Evolutionary conservation across 2,888 invertebrate genomes (phyloP).

Genomic region (Agrotis puta): DNA sequence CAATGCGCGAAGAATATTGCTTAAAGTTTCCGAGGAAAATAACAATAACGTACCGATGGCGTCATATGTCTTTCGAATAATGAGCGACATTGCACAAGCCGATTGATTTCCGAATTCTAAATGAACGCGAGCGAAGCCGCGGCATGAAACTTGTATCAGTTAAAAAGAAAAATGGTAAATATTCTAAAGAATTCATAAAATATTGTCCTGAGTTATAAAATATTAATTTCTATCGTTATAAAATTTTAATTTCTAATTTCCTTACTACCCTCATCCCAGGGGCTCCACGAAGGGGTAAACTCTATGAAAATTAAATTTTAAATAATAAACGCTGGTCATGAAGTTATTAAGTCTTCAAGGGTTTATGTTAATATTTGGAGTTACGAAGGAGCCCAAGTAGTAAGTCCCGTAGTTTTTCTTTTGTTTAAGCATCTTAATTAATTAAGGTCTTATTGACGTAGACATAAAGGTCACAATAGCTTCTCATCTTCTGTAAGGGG

Average conservation of each 20-base stretch:
- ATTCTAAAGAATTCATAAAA: slow-evolving; percentile 10
- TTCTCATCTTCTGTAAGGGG: background rate
- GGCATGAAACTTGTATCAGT: background rate
- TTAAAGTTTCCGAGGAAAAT: no score
- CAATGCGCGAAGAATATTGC: no score
- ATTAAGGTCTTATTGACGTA: background rate
- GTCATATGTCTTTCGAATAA: no score
- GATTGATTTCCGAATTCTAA: no score
- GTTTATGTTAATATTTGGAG: slow-evolving; percentile 23
- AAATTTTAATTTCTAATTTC: slow-evolving; percentile 55
- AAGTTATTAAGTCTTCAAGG: slow-evolving; percentile 30
- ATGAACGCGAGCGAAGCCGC: no score
- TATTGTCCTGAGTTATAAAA: slow-evolving; percentile 3
- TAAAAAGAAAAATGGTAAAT: background rate
- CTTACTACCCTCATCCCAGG: slow-evolving; percentile 6
- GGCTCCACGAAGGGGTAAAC: slow-evolving; percentile 22
- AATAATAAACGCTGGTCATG: slow-evolving; percentile 34
- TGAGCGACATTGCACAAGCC: no score
- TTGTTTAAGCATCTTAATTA: background rate
- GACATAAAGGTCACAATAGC: background rate
- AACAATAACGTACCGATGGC: no score
- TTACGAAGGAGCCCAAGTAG: slow-evolving; percentile 1
- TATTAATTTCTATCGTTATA: slow-evolving; percentile 24
- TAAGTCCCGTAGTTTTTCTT: background rate
- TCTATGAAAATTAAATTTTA: slow-evolving; percentile 51